Percentiles rank a stretch among this genome's conserved stretches.
Conservation (phyloP, 2,113 vertebrate species). For the Anguilla rostrata region DNA sequence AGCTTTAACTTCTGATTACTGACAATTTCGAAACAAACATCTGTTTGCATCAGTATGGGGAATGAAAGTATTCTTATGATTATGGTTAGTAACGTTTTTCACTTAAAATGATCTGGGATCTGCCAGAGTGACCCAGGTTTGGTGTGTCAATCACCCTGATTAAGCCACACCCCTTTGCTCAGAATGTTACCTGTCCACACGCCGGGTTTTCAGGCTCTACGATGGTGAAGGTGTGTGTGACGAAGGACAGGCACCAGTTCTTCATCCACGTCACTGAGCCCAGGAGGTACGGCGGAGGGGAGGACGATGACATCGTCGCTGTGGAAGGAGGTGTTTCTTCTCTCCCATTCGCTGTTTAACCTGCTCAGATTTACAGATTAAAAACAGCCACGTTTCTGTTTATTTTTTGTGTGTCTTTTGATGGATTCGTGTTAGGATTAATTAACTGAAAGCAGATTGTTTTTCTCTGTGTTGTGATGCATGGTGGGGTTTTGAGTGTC, state of each 20-base stretch:
- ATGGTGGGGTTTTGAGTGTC: neutral
- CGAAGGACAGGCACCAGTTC: conserved; percentile 86
- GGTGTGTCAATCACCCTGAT: too few species aligned
- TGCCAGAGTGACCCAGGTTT: too few species aligned
- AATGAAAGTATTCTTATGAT: too few species aligned
- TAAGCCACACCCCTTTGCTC: too few species aligned
- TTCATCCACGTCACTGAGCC: conserved; percentile 78
- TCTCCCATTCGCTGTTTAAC: too few species aligned
- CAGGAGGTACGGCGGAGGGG: conserved; percentile 19
- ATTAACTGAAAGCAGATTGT: neutral
- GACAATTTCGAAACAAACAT: too few species aligned
- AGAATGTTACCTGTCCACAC: neutral
- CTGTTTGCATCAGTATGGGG: too few species aligned
- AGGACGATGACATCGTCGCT: neutral
- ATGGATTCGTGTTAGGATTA: neutral
- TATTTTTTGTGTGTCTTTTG: neutral
- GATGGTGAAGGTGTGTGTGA: conserved; percentile 78
- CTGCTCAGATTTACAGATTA: neutral
- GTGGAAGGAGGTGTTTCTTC: neutral
- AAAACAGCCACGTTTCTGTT: neutral
- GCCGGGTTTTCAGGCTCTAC: conserved; percentile 67
- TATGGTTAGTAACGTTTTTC: too few species aligned
- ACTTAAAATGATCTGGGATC: too few species aligned
- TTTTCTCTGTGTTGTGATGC: neutral
- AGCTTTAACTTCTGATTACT: too few species aligned